Evolutionary conservation across 2,888 invertebrate genomes (phyloP).

Genomic region (Drosophila maculinotata): DNA sequence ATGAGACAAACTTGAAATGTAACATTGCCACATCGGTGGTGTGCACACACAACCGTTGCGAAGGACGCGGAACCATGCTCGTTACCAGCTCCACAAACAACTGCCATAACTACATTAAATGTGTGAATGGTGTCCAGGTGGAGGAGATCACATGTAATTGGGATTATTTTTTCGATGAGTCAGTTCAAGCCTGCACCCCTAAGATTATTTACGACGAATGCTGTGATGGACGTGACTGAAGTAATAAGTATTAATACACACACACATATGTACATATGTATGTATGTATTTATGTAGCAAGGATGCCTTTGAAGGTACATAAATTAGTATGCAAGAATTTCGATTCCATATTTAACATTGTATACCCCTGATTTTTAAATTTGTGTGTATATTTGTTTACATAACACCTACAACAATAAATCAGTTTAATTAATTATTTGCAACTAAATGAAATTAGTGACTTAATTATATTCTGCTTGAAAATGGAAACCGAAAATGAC

Average conservation of each 20-base stretch:
- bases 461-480: background rate
- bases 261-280: background rate
- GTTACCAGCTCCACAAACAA: slow-evolving; percentile 70
- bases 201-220: slow-evolving; percentile 66
- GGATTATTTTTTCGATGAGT: slow-evolving; percentile 80
- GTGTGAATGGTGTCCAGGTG: slow-evolving; percentile 52
- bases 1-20: slow-evolving; percentile 50
- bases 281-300: background rate
- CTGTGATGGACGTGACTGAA: slow-evolving; percentile 67
- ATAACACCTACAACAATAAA: background rate
- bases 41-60: slow-evolving; percentile 80
- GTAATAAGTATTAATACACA: background rate
- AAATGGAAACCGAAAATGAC: too few relatives aligned
- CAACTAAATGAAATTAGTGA: background rate
- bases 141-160: slow-evolving; percentile 58
- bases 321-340: too few relatives aligned
- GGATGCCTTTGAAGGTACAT: too few relatives aligned
- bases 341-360: too few relatives aligned
- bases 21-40: slow-evolving; percentile 50
- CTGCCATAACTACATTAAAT: slow-evolving; percentile 76
- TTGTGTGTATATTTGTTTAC: background rate
- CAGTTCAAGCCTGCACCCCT: slow-evolving; percentile 59
- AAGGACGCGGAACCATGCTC: slow-evolving; percentile 72
- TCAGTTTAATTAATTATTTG: background rate
- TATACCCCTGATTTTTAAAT: background rate